These are phyloP conservation scores for Metallyticus violacea DNA, from an alignment of 2,888 invertebrate genomes.

Conservation along the genomic window DNA sequence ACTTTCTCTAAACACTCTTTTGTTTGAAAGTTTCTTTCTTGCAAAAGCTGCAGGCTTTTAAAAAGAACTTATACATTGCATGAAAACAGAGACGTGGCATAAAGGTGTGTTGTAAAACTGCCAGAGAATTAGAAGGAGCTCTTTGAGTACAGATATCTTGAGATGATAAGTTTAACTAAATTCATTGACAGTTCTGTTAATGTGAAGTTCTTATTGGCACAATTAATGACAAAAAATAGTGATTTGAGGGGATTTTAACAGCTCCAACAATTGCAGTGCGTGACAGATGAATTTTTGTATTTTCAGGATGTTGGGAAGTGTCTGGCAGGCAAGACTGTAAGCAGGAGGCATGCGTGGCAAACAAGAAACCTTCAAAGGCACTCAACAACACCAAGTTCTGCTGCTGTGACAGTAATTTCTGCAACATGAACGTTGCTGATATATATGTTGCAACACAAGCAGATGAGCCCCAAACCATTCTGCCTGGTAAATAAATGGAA, in stretches of 20 bases:
- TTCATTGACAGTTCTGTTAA: too few species aligned
- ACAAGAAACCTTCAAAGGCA: constrained; percentile 55
- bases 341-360: constrained; percentile 54
- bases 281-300: background rate
- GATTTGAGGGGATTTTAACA: too few species aligned
- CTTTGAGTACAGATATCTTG: too few species aligned
- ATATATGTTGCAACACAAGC: constrained; percentile 41
- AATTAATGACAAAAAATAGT: too few species aligned
- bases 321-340: constrained; percentile 48
- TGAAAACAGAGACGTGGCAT: too few species aligned
- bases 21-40: background rate
- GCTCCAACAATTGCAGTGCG: background rate
- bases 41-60: background rate
- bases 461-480: constrained; percentile 18
- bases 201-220: too few species aligned
- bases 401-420: constrained; percentile 75
- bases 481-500: constrained; percentile 31
- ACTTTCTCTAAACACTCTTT: background rate
- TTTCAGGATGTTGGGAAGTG: constrained; percentile 51
- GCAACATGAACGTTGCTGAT: constrained; percentile 68
- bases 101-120: too few species aligned
- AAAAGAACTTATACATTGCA: too few species aligned
- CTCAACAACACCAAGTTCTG: constrained; percentile 71
- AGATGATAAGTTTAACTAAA: too few species aligned
- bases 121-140: too few species aligned